Percentiles rank a stretch among this genome's conserved stretches.
phyloP scores from a whole-genome alignment of 2,797 vertebrate genomes.

The Chiroxiphia lanceolata region DNA sequence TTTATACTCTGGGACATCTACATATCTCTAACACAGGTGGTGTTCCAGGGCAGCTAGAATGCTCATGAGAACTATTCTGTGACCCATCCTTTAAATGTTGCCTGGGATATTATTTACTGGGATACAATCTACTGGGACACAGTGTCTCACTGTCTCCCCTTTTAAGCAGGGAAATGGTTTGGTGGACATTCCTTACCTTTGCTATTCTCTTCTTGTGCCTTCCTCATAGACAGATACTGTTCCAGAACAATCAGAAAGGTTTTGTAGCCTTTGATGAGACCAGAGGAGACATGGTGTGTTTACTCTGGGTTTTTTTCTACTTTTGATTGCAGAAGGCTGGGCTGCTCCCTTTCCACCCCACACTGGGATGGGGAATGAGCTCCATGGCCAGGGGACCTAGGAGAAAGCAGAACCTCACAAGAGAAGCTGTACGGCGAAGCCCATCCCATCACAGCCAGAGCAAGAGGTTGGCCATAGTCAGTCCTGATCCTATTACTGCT shows the following conservation, averaged over 20 bases:
- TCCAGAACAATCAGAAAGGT: background rate
- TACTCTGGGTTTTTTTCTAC: background rate
- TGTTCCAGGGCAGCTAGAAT: background rate
- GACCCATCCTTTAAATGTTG: background rate
- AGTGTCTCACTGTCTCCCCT: background rate
- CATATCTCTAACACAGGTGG: background rate
- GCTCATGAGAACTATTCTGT: background rate
- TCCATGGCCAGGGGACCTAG: fast-evolving
- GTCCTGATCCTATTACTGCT: background rate
- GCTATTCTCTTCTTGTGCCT: background rate
- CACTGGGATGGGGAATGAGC: background rate
- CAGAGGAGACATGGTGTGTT: background rate
- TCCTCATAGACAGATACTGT: background rate
- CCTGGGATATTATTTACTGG: background rate
- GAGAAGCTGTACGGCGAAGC: background rate
- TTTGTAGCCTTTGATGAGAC: background rate
- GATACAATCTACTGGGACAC: background rate
- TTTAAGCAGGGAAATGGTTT: background rate
- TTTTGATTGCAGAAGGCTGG: background rate
- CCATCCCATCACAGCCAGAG: background rate
- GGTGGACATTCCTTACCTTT: background rate
- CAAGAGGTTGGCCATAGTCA: background rate
- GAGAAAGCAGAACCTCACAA: background rate
- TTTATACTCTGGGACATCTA: background rate
- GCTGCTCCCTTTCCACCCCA: background rate